These are phyloP conservation scores for Prionchulus punctatus DNA, from an alignment of 2,888 invertebrate genomes.

Conservation along the genomic window DNA sequence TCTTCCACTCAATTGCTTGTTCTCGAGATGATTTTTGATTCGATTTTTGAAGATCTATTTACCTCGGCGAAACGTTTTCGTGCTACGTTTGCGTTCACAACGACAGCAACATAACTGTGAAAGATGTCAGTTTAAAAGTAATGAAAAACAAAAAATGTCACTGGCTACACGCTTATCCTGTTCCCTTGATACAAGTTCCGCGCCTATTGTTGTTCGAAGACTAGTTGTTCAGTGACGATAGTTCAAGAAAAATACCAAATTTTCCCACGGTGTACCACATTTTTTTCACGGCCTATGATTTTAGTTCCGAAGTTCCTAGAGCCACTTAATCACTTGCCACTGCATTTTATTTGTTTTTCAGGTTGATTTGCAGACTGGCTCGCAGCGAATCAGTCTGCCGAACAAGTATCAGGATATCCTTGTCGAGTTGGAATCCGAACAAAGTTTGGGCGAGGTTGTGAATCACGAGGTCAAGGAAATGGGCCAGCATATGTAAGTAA, in stretches of 20 bases:
- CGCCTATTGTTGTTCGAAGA: no score
- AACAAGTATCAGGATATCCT: slow-evolving; percentile 48
- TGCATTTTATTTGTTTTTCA: slow-evolving; percentile 36
- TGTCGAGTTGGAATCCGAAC: slow-evolving; percentile 50
- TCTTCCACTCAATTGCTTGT: neutral
- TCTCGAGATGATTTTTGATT: neutral
- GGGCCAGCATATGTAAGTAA: slow-evolving; percentile 75
- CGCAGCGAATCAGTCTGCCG: slow-evolving; percentile 65
- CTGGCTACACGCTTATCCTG: no score
- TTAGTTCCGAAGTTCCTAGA: no score
- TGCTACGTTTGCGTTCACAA: slow-evolving; percentile 94
- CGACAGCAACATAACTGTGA: slow-evolving; percentile 66
- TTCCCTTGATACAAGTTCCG: no score
- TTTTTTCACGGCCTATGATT: no score
- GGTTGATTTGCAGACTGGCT: slow-evolving; percentile 81
- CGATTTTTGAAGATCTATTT: slow-evolving; percentile 55
- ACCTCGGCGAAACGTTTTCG: slow-evolving; percentile 91
- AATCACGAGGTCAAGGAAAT: slow-evolving; percentile 98
- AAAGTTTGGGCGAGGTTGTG: slow-evolving; percentile 81
- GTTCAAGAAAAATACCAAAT: no score
- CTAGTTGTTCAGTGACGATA: no score
- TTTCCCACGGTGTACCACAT: no score
- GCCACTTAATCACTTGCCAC: no score
- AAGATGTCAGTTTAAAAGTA: slow-evolving; percentile 65
- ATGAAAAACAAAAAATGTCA: no score